Evolutionary conservation across 1,140 invertebrate species (phyloP).

Genomic region (Druon quercuslanigerum): DNA sequence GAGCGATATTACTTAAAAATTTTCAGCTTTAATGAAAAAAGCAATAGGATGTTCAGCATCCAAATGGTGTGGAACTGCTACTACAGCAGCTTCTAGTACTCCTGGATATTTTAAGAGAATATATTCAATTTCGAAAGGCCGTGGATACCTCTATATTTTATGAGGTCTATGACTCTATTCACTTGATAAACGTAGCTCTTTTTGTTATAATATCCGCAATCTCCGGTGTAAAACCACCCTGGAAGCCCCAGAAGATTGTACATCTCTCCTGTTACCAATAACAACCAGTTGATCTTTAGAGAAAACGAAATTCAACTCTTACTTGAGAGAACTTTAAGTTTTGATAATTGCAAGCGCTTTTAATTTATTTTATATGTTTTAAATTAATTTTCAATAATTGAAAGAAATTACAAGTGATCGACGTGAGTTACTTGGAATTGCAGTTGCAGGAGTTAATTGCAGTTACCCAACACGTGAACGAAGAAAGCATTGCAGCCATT

Average conservation of each 20-base stretch:
- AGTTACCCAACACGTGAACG: no score
- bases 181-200: slow-evolving; percentile 49
- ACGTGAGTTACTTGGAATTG: no score
- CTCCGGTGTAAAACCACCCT: slow-evolving; percentile 86
- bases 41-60: slow-evolving; percentile 86
- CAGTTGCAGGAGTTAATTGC: no score
- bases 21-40: slow-evolving; percentile 76
- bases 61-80: slow-evolving; percentile 80
- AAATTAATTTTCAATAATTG: no score
- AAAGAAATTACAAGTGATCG: no score
- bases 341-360: no score
- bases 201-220: slow-evolving; percentile 79
- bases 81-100: slow-evolving; percentile 85
- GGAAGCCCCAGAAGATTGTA: neutral
- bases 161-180: slow-evolving; percentile 78
- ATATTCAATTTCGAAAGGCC: slow-evolving; percentile 61
- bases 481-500: no score
- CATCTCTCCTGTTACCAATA: no score
- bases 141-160: slow-evolving; percentile 78
- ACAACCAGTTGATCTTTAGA: no score
- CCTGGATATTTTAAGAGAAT: slow-evolving; percentile 68
- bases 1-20: slow-evolving; percentile 54
- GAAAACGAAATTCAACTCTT: no score
- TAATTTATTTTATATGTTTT: no score
- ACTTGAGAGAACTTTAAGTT: no score